Evolutionary conservation across 2,888 invertebrate genomes (phyloP).

Genomic region (Strigamia maritima): DNA sequence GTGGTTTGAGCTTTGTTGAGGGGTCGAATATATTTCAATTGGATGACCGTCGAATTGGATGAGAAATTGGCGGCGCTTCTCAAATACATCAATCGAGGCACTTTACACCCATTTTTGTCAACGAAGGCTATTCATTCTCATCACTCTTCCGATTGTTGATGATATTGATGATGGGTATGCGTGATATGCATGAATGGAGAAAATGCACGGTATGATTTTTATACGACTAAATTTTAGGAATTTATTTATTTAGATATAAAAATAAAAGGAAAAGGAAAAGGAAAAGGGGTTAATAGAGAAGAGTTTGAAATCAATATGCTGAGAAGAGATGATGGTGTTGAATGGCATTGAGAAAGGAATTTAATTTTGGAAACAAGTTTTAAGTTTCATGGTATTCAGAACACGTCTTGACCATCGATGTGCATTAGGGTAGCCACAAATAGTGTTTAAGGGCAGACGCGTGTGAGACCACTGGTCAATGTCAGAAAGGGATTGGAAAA

Average conservation of each 20-base stretch:
- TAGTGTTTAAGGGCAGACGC: not conserved
- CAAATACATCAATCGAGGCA: not conserved
- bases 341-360: not conserved
- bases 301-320: not conserved
- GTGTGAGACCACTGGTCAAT: not conserved
- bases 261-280: too few species aligned
- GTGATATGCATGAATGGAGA: not conserved
- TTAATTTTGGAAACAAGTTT: slow-evolving; percentile 10
- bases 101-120: not conserved
- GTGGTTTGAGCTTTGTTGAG: not conserved
- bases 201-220: not conserved
- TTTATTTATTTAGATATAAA: not conserved
- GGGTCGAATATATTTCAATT: not conserved
- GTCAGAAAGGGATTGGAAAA: not conserved
- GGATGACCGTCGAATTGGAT: not conserved
- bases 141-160: not conserved
- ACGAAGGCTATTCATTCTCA: not conserved
- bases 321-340: not conserved
- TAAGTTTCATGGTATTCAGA: not conserved
- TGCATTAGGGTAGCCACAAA: not conserved
- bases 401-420: not conserved
- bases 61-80: not conserved
- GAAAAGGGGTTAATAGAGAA: too few species aligned
- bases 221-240: not conserved
- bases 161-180: too few species aligned